A percentile compares a stretch with the other conserved stretches of the same genome.
These are phyloP conservation scores for Glossosoma conforme DNA, from an alignment of 1,140 invertebrate genomes.

Conservation along the genomic window DNA sequence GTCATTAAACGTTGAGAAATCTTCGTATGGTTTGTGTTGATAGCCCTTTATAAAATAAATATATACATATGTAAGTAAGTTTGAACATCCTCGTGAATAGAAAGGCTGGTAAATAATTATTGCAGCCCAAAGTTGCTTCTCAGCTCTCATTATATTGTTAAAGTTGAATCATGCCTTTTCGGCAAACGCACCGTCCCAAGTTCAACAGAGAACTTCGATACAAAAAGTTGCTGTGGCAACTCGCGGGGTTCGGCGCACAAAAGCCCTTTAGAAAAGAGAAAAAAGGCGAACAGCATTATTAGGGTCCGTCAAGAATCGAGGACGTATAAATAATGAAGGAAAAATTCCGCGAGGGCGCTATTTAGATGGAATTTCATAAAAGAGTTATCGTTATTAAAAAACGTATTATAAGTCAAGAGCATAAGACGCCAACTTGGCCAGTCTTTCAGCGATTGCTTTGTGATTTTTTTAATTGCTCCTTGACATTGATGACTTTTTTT, in stretches of 20 bases:
- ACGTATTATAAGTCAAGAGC: no score
- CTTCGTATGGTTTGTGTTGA: no score
- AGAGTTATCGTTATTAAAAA: conserved; percentile 17
- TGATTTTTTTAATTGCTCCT: no score
- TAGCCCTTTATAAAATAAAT: no score
- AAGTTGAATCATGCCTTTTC: conserved; percentile 5
- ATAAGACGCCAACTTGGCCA: no score
- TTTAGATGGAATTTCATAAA: conserved; percentile 8
- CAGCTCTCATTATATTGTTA: conserved; percentile 8
- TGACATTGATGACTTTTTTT: no score
- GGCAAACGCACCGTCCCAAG: not conserved
- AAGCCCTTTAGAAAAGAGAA: conserved; percentile 17
- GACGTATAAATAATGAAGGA: conserved; percentile 10
- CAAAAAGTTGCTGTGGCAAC: conserved; percentile 19
- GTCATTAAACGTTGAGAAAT: no score
- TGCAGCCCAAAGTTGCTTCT: conserved; percentile 2
- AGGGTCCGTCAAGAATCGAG: conserved; percentile 2
- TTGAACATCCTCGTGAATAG: no score
- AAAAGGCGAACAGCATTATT: conserved; percentile 6
- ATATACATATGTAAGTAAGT: no score
- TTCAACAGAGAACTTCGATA: not conserved
- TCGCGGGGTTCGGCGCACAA: conserved; percentile 8
- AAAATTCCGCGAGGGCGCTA: not conserved
- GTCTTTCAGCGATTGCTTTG: no score
- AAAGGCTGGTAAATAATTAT: conserved; percentile 8